Percentiles rank a stretch among this genome's conserved stretches.
These are phyloP conservation scores for Pyralis farinalis DNA, from an alignment of 2,888 invertebrate genomes.

Conservation along the genomic window DNA sequence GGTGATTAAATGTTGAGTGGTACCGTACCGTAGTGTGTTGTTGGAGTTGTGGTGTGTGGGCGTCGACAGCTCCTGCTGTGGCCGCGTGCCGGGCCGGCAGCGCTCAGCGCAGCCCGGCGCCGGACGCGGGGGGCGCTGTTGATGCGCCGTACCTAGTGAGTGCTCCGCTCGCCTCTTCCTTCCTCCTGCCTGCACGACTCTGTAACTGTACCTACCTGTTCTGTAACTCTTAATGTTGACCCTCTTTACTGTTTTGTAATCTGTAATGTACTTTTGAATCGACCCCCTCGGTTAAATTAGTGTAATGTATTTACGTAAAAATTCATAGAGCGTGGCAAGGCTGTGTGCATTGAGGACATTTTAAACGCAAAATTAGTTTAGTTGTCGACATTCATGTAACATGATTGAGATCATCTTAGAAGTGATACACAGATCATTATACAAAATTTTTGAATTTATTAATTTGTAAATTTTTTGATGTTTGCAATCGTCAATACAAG, in stretches of 20 bases:
- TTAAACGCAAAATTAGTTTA: slow-evolving; percentile 77
- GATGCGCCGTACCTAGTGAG: slow-evolving; percentile 44
- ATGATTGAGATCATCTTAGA: slow-evolving; percentile 71
- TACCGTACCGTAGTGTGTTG: slow-evolving; percentile 77
- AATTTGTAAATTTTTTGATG: slow-evolving; percentile 47
- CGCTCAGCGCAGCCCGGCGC: slow-evolving; percentile 13
- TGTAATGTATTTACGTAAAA: slow-evolving; percentile 74
- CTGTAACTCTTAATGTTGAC: slow-evolving; percentile 70
- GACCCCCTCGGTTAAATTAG: slow-evolving; percentile 77
- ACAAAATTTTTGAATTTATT: slow-evolving; percentile 51
- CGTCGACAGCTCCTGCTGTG: slow-evolving; percentile 62
- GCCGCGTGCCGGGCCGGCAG: slow-evolving; percentile 28
- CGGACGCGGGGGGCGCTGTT: slow-evolving; percentile 48
- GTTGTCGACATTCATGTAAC: slow-evolving; percentile 70
- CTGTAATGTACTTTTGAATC: slow-evolving; percentile 74
- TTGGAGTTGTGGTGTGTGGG: slow-evolving; percentile 66
- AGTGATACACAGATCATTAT: slow-evolving; percentile 71
- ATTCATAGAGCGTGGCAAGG: slow-evolving; percentile 85
- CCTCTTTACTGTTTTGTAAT: slow-evolving; percentile 75
- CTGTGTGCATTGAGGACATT: slow-evolving; percentile 85
- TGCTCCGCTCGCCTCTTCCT: slow-evolving; percentile 49
- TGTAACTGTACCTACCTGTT: slow-evolving; percentile 42
- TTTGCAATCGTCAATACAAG: slow-evolving; percentile 63
- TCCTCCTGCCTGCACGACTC: slow-evolving; percentile 72
- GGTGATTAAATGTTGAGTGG: slow-evolving; percentile 78